Evolutionary conservation across 2,113 vertebrate species (phyloP).

Genomic region (Pardalotus punctatus): DNA sequence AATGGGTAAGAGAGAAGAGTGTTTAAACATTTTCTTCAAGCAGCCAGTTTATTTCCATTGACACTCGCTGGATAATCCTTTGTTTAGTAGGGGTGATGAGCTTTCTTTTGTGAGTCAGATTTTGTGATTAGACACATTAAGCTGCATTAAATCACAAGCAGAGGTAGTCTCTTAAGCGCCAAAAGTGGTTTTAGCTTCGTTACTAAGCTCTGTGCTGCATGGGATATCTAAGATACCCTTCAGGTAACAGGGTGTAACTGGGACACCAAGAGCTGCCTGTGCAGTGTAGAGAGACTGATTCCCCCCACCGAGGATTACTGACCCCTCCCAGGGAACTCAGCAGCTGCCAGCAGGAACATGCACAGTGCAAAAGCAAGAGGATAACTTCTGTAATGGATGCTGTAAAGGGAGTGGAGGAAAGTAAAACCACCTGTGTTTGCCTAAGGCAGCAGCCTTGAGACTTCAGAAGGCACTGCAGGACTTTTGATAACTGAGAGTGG

Average conservation of each 20-base stretch:
- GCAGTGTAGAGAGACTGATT: neutral
- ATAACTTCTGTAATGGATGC: neutral
- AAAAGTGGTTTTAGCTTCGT: neutral
- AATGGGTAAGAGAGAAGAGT: neutral
- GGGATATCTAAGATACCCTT: neutral
- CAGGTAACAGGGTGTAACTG: neutral
- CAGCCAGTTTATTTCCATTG: neutral
- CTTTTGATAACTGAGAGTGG: neutral
- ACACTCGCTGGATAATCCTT: neutral
- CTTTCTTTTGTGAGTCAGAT: conserved; percentile 12
- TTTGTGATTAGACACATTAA: neutral
- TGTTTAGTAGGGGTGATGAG: neutral
- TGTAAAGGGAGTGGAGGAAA: neutral
- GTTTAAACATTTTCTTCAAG: neutral
- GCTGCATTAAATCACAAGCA: neutral
- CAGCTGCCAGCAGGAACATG: neutral
- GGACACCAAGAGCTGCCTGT: rapidly evolving
- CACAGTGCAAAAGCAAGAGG: neutral
- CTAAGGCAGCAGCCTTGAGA: neutral
- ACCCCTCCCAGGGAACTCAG: neutral
- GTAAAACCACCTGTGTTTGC: neutral
- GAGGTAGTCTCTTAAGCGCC: neutral
- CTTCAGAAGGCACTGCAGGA: neutral
- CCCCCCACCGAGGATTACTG: neutral
- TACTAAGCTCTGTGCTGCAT: neutral